Evolutionary conservation across 1,140 invertebrate species (phyloP).

Genomic region (Zaprionus capensis): DNA sequence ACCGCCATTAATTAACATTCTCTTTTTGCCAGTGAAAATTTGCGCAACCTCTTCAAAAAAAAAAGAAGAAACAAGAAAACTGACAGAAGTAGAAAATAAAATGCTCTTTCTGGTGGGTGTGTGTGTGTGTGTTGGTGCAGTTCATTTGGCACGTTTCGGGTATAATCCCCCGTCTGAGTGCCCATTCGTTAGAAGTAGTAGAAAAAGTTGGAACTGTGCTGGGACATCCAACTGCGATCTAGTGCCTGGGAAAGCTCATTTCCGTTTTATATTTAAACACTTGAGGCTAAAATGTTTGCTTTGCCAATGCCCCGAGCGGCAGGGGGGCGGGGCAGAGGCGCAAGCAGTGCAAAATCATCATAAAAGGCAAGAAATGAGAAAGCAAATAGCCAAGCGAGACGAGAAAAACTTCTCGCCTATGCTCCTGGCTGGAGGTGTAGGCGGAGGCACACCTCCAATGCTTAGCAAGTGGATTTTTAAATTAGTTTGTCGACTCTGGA

Average conservation of each 20-base stretch:
- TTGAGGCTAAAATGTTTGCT: slow-evolving; percentile 81
- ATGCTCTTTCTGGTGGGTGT: slow-evolving; percentile 3
- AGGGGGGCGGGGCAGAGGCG: not conserved
- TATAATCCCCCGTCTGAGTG: slow-evolving; percentile 38
- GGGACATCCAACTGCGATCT: slow-evolving; percentile 27
- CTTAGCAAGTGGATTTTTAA: slow-evolving; percentile 81
- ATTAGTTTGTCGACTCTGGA: slow-evolving; percentile 72
- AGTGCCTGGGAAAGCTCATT: slow-evolving; percentile 71
- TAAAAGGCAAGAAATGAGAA: slow-evolving; percentile 77
- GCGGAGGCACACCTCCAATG: slow-evolving; percentile 33
- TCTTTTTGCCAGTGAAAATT: slow-evolving; percentile 16
- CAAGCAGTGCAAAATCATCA: slow-evolving; percentile 76
- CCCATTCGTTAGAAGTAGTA: slow-evolving; percentile 39
- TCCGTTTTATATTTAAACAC: slow-evolving; percentile 83
- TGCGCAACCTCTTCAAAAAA: slow-evolving; percentile 4
- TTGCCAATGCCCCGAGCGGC: slow-evolving; percentile 54
- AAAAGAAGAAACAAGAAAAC: not conserved
- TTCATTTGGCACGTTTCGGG: slow-evolving; percentile 72
- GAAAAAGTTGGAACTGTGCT: slow-evolving; percentile 15
- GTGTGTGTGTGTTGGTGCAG: slow-evolving; percentile 28
- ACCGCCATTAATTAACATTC: slow-evolving; percentile 75
- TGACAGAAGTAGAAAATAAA: not conserved
- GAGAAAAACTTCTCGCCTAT: slow-evolving; percentile 17
- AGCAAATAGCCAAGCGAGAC: slow-evolving; percentile 62
- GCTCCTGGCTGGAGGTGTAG: slow-evolving; percentile 2